Conservation (phyloP, 2,797 vertebrate species). For the Typhlichthys subterraneus region DNA sequence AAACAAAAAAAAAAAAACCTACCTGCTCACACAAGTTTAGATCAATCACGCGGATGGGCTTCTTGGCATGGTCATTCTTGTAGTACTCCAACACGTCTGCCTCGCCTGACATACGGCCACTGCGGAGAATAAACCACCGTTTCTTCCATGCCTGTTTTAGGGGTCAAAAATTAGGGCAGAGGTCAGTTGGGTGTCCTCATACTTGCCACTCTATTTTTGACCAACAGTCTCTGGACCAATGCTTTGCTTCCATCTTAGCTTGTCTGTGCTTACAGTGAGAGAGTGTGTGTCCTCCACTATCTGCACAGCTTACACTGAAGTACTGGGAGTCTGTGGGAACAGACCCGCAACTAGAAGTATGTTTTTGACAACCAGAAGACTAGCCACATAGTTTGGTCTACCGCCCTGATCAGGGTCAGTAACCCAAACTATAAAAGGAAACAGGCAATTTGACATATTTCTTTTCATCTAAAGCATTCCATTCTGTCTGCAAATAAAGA, state of each 20-base stretch:
- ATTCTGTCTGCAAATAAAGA: slow-evolving; percentile 18
- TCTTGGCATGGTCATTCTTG: slow-evolving; percentile 99
- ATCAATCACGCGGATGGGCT: slow-evolving; percentile 98
- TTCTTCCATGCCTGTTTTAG: slow-evolving; percentile 96
- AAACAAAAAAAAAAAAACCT: not conserved
- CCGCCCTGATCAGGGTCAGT: slow-evolving; percentile 45
- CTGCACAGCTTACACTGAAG: slow-evolving; percentile 45
- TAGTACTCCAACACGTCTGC: slow-evolving; percentile 98
- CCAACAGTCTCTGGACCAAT: slow-evolving; percentile 46
- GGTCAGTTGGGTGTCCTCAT: slow-evolving; percentile 57
- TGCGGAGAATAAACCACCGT: slow-evolving; percentile 98
- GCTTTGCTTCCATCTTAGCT: slow-evolving; percentile 53
- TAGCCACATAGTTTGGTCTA: slow-evolving; percentile 65
- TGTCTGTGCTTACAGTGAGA: slow-evolving; percentile 26
- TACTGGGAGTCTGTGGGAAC: slow-evolving; percentile 43
- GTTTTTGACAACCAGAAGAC: slow-evolving; percentile 64
- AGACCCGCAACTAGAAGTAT: slow-evolving; percentile 65
- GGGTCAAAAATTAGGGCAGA: slow-evolving; percentile 52
- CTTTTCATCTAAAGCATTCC: slow-evolving; percentile 33
- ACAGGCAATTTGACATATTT: slow-evolving; percentile 43
- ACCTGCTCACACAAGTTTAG: slow-evolving; percentile 98
- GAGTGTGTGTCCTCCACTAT: slow-evolving; percentile 45
- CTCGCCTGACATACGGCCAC: slow-evolving; percentile 95
- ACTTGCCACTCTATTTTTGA: slow-evolving; percentile 50
- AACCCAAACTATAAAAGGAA: slow-evolving; percentile 61